Evolutionary conservation across 2,888 invertebrate genomes (phyloP), one percentile per base, ranked within the genome.

Genomic region (Atrina japonica): DNA sequence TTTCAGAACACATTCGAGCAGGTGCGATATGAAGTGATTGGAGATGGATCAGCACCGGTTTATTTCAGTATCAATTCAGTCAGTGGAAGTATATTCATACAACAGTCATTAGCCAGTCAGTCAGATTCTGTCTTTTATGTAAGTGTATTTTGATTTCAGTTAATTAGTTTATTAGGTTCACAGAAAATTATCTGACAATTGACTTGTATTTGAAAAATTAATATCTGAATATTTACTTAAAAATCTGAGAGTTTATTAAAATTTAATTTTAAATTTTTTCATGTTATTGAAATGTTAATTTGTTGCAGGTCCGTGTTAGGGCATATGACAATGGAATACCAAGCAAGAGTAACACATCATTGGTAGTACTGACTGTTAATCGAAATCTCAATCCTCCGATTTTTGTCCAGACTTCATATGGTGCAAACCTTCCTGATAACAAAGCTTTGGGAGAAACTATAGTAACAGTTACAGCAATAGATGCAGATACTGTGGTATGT

Each of bases 41-140:
- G 88, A 1, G 86, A 87, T 71, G 83, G 83, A 47, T 78, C 80
- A 47, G 84, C 88, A 21, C 82, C 85, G 0, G 82, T 83, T 23
- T 88, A 82, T 74, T 88, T 88, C 73, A 53, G 50, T 14, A 79
- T 88, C 16, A 76, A 82, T 21, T 47, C 59, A n/a, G 45, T 52
- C 30, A 77, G 71, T 41, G 87, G 86, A 16, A 47, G 27, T 7
- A 75, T 85, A 11, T 53, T 55, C 35, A 23, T 80, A 11, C 65
- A 53, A 3, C 76, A 76, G 52, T 70, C 73, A n/a, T 53, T 80
- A 9, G 70, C 73, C 3, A 69, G 67, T 41, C 58, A 58, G 18
- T 41, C 73, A 2, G 66, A 68, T 52, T 71, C 66, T 27, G 61
- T 70, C 11, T 77, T 63, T 61, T 75, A 68, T 41, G 73, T 75